Percentiles rank a stretch among this genome's conserved stretches.
Conservation (phyloP, 2,888 invertebrate genomes). For the Pseudococcus jackbeardsleyi region DNA sequence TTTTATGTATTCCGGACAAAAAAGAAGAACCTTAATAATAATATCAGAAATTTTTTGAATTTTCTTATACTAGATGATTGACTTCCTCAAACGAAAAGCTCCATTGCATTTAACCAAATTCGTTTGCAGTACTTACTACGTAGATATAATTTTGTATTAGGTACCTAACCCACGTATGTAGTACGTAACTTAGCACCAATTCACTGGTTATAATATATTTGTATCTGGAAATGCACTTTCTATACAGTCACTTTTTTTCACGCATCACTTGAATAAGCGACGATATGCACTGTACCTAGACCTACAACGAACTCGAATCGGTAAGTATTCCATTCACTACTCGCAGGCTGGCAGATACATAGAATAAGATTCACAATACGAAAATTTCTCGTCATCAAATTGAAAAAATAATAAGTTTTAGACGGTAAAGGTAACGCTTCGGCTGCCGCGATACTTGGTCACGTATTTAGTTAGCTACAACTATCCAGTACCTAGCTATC, state of each 20-base stretch:
- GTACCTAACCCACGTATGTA: neutral
- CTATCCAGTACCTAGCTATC: neutral
- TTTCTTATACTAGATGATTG: too few species aligned
- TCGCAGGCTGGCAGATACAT: neutral
- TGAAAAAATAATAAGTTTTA: conserved; percentile 3
- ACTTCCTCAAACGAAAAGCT: too few species aligned
- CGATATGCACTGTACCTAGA: neutral
- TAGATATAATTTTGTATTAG: too few species aligned
- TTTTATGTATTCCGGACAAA: too few species aligned
- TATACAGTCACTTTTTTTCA: neutral
- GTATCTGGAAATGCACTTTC: neutral
- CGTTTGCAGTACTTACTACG: too few species aligned
- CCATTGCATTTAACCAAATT: too few species aligned
- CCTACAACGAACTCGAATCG: neutral
- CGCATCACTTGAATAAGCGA: neutral
- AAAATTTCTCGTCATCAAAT: neutral
- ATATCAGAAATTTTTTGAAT: too few species aligned
- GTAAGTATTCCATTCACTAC: neutral
- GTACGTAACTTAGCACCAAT: neutral
- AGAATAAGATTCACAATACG: neutral
- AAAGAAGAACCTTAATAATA: too few species aligned
- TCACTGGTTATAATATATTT: neutral
- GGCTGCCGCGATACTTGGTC: conserved; percentile 3
- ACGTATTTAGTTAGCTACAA: neutral
- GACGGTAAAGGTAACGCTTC: neutral